Evolutionary conservation across 1,140 invertebrate genomes (phyloP).

Genomic region (Aphelinus atriplicis): DNA sequence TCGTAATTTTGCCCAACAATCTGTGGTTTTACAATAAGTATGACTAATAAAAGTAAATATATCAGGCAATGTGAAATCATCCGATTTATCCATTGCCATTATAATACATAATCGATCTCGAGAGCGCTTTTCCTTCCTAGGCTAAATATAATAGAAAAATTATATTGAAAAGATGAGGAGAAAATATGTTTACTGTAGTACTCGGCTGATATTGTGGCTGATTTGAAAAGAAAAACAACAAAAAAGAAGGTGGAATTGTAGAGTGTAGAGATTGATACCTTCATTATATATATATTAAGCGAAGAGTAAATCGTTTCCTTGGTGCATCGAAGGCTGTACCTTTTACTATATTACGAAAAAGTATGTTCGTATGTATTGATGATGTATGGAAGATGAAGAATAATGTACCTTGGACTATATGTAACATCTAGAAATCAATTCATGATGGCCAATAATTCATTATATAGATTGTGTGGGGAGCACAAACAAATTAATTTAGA

Average conservation of each 20-base stretch:
- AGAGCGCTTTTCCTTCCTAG: slow-evolving; percentile 40
- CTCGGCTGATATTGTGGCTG: slow-evolving; percentile 27
- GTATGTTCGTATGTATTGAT: slow-evolving; percentile 28
- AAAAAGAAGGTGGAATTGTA: slow-evolving; percentile 15
- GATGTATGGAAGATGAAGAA: slow-evolving; percentile 15
- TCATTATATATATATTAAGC: neutral
- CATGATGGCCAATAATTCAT: slow-evolving; percentile 9
- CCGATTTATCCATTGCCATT: slow-evolving; percentile 17
- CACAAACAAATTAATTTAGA: neutral
- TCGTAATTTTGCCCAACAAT: slow-evolving; percentile 30
- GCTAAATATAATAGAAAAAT: slow-evolving; percentile 32
- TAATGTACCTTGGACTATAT: neutral
- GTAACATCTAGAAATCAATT: slow-evolving; percentile 16
- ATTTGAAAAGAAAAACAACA: slow-evolving; percentile 3
- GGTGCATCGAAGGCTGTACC: slow-evolving; percentile 8
- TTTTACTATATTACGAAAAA: slow-evolving; percentile 28
- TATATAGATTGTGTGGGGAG: slow-evolving; percentile 7
- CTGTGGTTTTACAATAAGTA: slow-evolving; percentile 27
- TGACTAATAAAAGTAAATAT: slow-evolving; percentile 22
- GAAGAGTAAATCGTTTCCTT: slow-evolving; percentile 24
- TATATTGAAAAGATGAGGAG: slow-evolving; percentile 23
- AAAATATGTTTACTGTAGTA: slow-evolving; percentile 24
- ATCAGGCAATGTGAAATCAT: slow-evolving; percentile 29
- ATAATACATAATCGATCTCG: slow-evolving; percentile 39
- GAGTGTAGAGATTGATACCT: neutral